These are phyloP conservation scores for Actinia tenebrosa DNA, from an alignment of 64 coral and sea anemone species.

Conservation along the genomic window DNA sequence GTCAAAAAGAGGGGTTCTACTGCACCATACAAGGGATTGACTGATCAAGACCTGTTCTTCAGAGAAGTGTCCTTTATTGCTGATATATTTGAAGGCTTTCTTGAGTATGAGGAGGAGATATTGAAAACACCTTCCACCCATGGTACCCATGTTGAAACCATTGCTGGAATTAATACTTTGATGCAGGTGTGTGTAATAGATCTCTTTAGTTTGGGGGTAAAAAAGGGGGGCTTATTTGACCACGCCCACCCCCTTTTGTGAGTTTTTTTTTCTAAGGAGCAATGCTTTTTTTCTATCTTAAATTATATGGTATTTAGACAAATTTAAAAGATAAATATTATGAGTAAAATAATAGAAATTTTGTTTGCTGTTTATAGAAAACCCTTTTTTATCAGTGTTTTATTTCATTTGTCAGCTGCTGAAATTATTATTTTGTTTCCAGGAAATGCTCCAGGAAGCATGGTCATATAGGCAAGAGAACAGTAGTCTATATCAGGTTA, in stretches of 20 bases:
- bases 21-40: slow-evolving; percentile 59
- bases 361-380: too few species aligned
- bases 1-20: slow-evolving; percentile 43
- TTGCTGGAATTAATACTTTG: slow-evolving; percentile 75
- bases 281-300: too few species aligned
- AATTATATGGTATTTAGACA: background rate
- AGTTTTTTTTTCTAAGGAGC: too few species aligned
- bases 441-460: slow-evolving; percentile 79
- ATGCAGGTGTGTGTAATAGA: slow-evolving; percentile 58
- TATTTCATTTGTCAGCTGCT: too few species aligned
- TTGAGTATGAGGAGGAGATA: slow-evolving; percentile 65
- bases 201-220: too few species aligned
- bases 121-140: slow-evolving; percentile 21
- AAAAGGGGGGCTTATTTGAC: too few species aligned
- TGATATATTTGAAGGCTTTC: slow-evolving; percentile 71
- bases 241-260: too few species aligned
- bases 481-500: slow-evolving; percentile 44
- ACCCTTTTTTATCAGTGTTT: too few species aligned
- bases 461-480: slow-evolving; percentile 85
- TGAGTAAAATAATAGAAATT: too few species aligned
- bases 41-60: slow-evolving; percentile 88
- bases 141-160: slow-evolving; percentile 35
- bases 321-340: background rate
- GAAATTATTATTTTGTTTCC: background rate
- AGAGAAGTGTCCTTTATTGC: slow-evolving; percentile 80